Conservation (phyloP, 1,140 invertebrate genomes). For the Drosophila kanapiae region DNA sequence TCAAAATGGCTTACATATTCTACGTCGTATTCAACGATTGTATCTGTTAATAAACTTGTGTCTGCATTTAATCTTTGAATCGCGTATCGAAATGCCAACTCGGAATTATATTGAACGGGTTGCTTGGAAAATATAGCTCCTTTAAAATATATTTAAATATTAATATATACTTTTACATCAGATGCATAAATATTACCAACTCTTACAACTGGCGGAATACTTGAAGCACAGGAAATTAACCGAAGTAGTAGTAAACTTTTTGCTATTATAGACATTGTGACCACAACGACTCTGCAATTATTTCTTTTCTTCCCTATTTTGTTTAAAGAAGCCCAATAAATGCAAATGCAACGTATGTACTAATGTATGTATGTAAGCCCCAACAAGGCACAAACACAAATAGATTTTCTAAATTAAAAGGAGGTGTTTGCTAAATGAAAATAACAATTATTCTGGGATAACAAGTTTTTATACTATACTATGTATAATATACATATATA, state of each 20-base stretch:
- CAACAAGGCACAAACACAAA: too few relatives aligned
- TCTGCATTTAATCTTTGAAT: slow-evolving; percentile 96
- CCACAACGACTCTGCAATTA: neutral
- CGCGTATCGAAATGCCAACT: slow-evolving; percentile 96
- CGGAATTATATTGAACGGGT: slow-evolving; percentile 89
- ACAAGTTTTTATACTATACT: too few relatives aligned
- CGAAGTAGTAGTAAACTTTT: slow-evolving; percentile 10
- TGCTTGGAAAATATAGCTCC: slow-evolving; percentile 96
- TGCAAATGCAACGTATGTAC: too few relatives aligned
- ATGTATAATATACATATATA: too few relatives aligned
- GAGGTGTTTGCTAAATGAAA: neutral
- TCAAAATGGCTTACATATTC: slow-evolving; percentile 93
- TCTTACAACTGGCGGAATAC: slow-evolving; percentile 39
- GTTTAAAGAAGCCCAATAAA: neutral
- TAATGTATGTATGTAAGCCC: too few relatives aligned
- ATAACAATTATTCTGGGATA: neutral
- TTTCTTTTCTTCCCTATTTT: neutral
- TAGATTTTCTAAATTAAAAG: neutral
- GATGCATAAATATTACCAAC: slow-evolving; percentile 24
- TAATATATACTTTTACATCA: neutral
- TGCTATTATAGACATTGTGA: slow-evolving; percentile 3
- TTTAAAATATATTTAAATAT: slow-evolving; percentile 3
- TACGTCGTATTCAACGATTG: slow-evolving; percentile 94
- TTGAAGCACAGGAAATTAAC: slow-evolving; percentile 3
- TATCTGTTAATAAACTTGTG: slow-evolving; percentile 91